Evolutionary conservation across 2,888 invertebrate genomes (phyloP), one percentile per base, ranked within the genome.

Genomic region (Sphecodes monilicornis): DNA sequence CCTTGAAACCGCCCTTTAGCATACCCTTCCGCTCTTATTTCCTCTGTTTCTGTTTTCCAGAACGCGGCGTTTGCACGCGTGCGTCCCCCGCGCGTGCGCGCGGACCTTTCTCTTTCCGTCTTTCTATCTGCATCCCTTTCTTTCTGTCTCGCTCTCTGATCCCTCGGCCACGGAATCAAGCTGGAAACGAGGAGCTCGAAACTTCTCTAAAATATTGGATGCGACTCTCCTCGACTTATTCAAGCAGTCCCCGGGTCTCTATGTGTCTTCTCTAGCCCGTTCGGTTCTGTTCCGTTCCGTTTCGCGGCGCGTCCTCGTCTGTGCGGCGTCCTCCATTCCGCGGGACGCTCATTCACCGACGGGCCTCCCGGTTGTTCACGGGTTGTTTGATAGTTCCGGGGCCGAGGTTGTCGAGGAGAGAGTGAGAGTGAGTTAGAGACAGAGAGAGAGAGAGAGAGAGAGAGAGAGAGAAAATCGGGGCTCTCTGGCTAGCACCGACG

Each of bases 131-230:
- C n/a, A n/a, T n/a, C 29, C 10, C 1, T 60, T 29, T 16, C 60
- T 2, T 6, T 18, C 60, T 60, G 16, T 29, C 11, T 4, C 57
- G 39, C 22, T 60, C 64, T 36, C 81, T 69, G 78, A 82, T 66
- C 29, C 81, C 76, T 8, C 18, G 18, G 60, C 69, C 60, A 39
- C 75, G 69, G 36, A 76, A 80, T 66, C 57, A 60, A 11, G 69
- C 72, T 76, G 76, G 36, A 76, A 79, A 80, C 82, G 81, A 71
- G 74, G 68, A 79, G 87, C 76, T 81, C 60, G 74, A 86, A 91
- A 92, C 79, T 92, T 91, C 89, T 78, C 79, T 84, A 88, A 91
- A 91, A 92, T 91, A 91, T 89, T 89, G 82, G 83, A 87, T 74
- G 75, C 80, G 68, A 81, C 81, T 82, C 64, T 78, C 76, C 82